A percentile compares a stretch with the other conserved stretches of the same genome.
Evolutionary conservation across 2,888 invertebrate species (phyloP).

Genomic region (Creontiades dilutus): DNA sequence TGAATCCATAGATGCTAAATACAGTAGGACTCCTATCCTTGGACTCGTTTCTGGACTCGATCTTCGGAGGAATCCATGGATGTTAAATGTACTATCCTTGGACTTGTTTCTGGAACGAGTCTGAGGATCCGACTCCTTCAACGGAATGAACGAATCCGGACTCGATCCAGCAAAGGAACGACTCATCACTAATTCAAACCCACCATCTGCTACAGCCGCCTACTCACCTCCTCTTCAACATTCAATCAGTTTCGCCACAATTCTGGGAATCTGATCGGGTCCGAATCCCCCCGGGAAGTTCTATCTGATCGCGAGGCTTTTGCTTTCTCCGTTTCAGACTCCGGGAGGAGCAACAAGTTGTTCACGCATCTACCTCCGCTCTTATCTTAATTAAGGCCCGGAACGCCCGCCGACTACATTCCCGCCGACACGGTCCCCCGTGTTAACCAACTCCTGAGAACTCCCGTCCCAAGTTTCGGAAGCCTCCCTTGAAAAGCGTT

Average conservation of each 20-base stretch:
- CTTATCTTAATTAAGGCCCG: conserved; percentile 17
- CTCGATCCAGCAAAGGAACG: too few relatives aligned
- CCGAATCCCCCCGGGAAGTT: not conserved
- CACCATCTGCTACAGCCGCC: too few relatives aligned
- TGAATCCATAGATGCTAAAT: too few relatives aligned
- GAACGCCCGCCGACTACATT: conserved; percentile 7
- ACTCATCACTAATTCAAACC: too few relatives aligned
- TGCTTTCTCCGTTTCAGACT: not conserved
- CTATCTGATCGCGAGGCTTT: not conserved
- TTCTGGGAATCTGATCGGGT: not conserved
- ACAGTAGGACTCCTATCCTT: too few relatives aligned
- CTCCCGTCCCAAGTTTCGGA: not conserved
- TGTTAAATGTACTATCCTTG: too few relatives aligned
- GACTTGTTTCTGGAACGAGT: too few relatives aligned
- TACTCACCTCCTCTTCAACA: too few relatives aligned
- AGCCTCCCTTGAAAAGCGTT: not conserved
- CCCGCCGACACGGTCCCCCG: conserved; percentile 4
- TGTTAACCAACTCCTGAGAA: conserved; percentile 15
- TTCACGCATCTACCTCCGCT: not conserved
- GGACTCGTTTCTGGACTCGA: too few relatives aligned
- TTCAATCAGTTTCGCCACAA: not conserved
- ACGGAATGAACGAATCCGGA: too few relatives aligned
- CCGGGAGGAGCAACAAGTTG: conserved; percentile 20
- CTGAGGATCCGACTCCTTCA: too few relatives aligned
- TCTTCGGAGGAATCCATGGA: too few relatives aligned